phyloP scores from a whole-genome alignment of 1,140 invertebrate species.

The Conus ventricosus region DNA sequence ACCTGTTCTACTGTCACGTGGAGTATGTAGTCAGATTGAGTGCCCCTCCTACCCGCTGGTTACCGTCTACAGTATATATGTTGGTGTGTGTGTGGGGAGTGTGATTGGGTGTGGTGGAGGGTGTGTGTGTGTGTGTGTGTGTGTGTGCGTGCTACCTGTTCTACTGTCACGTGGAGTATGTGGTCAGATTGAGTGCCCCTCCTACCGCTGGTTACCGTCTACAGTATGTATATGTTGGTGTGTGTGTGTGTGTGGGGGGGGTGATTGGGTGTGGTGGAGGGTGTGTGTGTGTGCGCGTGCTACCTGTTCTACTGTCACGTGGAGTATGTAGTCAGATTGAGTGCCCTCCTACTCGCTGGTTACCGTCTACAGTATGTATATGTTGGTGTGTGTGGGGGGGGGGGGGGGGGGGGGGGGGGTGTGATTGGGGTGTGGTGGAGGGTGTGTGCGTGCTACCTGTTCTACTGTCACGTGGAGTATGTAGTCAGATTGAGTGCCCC shows the following conservation, averaged over 20 bases:
- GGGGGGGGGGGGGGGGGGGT: neutral
- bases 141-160: neutral
- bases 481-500: conserved; percentile 27
- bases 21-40: conserved; percentile 21
- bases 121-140: neutral
- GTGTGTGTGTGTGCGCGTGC: too few relatives aligned
- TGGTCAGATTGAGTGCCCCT: conserved; percentile 5
- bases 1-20: too few relatives aligned
- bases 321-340: conserved; percentile 40
- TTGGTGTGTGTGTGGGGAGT: neutral
- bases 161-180: conserved; percentile 28
- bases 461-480: too few relatives aligned
- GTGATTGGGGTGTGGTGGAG: neutral
- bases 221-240: too few relatives aligned
- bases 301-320: conserved; percentile 52
- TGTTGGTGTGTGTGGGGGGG: neutral
- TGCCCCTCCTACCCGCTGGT: conserved; percentile 32
- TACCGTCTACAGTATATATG: conserved; percentile 49
- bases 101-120: too few relatives aligned
- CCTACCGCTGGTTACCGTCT: too few relatives aligned
- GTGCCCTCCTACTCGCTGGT: conserved; percentile 33
- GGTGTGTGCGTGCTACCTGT: too few relatives aligned
- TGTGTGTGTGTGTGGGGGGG: too few relatives aligned
- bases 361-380: conserved; percentile 48
- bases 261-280: too few relatives aligned